Percentiles rank a stretch among this genome's conserved stretches.
Evolutionary conservation across 2,797 vertebrate genomes (phyloP).

Genomic region (Danio jaintianensis): DNA sequence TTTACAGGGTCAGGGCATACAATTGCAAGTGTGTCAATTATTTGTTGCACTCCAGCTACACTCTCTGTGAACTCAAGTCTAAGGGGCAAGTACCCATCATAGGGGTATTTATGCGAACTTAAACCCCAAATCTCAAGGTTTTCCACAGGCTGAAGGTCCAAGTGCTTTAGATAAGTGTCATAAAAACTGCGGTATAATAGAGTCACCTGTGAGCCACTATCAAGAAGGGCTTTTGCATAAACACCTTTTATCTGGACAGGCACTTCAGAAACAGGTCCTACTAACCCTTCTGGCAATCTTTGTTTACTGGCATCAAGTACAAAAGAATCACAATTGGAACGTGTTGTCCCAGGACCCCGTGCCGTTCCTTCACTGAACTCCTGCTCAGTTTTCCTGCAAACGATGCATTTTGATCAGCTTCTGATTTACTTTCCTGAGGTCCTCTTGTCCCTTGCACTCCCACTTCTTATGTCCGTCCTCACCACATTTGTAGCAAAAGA

Average conservation of each 20-base stretch:
- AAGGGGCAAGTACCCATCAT: not conserved
- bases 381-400: not conserved
- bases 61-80: too few species aligned
- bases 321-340: not conserved
- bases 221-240: not conserved
- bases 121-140: not conserved
- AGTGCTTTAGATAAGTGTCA: not conserved
- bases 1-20: too few species aligned
- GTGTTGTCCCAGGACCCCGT: not conserved
- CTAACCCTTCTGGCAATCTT: not conserved
- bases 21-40: too few species aligned
- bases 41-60: too few species aligned
- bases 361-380: not conserved
- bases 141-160: not conserved
- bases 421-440: not conserved
- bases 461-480: not conserved
- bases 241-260: not conserved
- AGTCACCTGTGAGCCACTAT: not conserved
- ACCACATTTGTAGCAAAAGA: not conserved
- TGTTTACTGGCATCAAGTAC: not conserved
- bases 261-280: not conserved
- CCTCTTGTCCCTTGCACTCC: not conserved
- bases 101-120: not conserved
- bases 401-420: not conserved
- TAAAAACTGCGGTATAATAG: not conserved